These are phyloP conservation scores for Rhinogobius similis DNA, from an alignment of 2,113 vertebrate genomes.

Conservation along the genomic window DNA sequence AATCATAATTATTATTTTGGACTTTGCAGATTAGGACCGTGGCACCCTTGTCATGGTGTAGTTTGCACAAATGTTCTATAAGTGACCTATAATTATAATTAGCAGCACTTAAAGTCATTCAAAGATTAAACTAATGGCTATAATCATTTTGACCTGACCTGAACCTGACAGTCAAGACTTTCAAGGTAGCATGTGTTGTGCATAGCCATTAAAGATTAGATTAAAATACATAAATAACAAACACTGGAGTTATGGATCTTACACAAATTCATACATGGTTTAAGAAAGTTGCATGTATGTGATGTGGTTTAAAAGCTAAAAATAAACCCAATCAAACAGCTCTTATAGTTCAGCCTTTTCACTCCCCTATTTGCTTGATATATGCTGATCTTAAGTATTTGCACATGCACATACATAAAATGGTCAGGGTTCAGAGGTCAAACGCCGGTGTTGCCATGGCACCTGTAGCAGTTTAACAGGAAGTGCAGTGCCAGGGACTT, in stretches of 20 bases:
- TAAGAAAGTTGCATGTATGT: not conserved
- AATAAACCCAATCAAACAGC: not conserved
- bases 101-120: not conserved
- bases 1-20: too few species aligned
- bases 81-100: not conserved
- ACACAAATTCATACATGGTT: too few species aligned
- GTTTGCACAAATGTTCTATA: not conserved
- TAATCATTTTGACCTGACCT: not conserved
- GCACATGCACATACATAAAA: not conserved
- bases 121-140: not conserved
- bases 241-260: too few species aligned
- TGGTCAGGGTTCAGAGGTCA: conserved; percentile 21
- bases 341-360: not conserved
- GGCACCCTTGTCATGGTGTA: too few species aligned
- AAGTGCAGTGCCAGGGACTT: conserved; percentile 65
- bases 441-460: conserved; percentile 21
- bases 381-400: not conserved
- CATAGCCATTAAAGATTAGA: too few species aligned
- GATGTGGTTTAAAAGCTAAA: not conserved
- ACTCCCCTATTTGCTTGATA: not conserved
- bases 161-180: too few species aligned
- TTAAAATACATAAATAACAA: too few species aligned
- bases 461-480: conserved; percentile 46
- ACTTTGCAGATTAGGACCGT: too few species aligned
- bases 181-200: too few species aligned